Conservation (phyloP, 2,113 vertebrate genomes). For the Leptosomus discolor region DNA sequence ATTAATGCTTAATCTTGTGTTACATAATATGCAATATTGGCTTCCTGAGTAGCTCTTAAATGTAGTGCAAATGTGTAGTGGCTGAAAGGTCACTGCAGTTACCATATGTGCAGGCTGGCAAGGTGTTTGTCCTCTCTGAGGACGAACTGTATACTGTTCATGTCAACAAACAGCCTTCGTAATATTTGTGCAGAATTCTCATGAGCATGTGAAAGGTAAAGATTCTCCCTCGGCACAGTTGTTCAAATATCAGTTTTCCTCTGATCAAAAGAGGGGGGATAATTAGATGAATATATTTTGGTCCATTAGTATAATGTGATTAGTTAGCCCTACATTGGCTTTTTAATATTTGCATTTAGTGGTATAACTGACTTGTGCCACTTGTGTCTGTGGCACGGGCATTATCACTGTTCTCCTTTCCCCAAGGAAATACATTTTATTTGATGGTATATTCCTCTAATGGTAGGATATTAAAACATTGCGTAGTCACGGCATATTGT, state of each 20-base stretch:
- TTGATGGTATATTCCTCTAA: background rate
- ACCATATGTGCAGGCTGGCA: background rate
- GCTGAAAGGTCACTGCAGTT: background rate
- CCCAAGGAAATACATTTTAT: slow-evolving; percentile 2
- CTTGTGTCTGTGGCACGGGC: background rate
- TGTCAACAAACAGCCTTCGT: background rate
- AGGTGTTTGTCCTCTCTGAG: background rate
- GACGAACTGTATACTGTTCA: rapidly evolving
- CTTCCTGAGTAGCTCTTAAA: slow-evolving; percentile 46
- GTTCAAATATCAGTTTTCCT: slow-evolving; percentile 10
- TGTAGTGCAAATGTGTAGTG: background rate
- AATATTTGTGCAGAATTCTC: background rate
- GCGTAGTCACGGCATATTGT: background rate
- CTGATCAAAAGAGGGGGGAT: background rate
- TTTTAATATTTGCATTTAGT: background rate
- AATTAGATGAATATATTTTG: background rate
- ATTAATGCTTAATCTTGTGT: slow-evolving; percentile 68
- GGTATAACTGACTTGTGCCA: background rate
- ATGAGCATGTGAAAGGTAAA: background rate
- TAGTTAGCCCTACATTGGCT: background rate
- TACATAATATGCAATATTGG: slow-evolving; percentile 56
- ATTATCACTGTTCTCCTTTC: background rate
- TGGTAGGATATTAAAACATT: slow-evolving; percentile 8
- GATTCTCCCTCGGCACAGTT: background rate
- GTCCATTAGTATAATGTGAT: background rate